Base-by-base conservation (phyloP, 2,797 vertebrate species). In the Tachyglossus aculeatus region DNA sequence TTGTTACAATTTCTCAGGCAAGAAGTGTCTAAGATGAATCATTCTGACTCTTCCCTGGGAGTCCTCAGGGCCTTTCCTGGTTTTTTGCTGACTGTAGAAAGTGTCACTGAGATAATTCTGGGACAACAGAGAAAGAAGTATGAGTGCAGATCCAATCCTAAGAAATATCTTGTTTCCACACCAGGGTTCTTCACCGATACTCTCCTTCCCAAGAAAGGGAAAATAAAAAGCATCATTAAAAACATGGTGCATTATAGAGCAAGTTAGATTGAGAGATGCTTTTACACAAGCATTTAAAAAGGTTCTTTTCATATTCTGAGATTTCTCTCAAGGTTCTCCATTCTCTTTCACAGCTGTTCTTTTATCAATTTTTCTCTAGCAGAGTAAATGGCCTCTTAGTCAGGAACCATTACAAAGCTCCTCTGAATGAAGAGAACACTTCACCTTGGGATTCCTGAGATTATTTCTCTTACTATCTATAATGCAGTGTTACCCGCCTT, bases 361-460 rank as follows among this genome's bases (percentile, higher is more conserved):
- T 43, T 70, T 53, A 51, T 10, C 43, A 13, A 34, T 32, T 36
- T 18, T 62, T 45, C 66, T 43, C 52, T 67, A 5, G 7, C 34
- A 56, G 25, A 2, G 5, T 37, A 54, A 27, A 37, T 21, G 9
- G 14, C 1, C 4, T 19, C 77, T 72, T 34, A 83, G 53, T 52
- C 37, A 41, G 22, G 48, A 59, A 18, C 3, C 48, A 15, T 41
- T 63, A n/a, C 15, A 55, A 21, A 13, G 10, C 21, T 54, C 34
- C 1, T 7, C 19, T 66, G 16, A 7, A 41, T 18, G 67, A 24
- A 56, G 1, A 40, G 2, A 50, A 16, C n/a, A 4, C 38, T 3
- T 66, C 74, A 52, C 27, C 60, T 73, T 36, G 21, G 43, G 7
- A 37, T 64, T 76, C 54, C 52, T 16, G 40, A 29, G 64, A 55